A percentile compares a stretch with the other conserved stretches of the same genome.
phyloP scores from a whole-genome alignment of 2,888 invertebrate species.

The Spodoptera littoralis region DNA sequence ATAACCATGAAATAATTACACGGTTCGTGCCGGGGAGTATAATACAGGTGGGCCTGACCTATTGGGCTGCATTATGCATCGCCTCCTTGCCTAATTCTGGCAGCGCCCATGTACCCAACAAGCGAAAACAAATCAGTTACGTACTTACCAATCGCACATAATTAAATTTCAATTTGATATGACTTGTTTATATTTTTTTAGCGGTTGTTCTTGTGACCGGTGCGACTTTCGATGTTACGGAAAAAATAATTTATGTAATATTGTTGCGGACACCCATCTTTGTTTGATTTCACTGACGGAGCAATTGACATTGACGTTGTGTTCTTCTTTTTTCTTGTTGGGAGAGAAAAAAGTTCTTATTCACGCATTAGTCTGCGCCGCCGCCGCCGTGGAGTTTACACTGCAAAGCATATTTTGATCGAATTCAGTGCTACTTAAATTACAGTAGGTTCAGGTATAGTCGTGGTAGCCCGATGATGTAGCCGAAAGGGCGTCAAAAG shows the following conservation, averaged over 20 bases:
- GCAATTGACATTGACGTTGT: constrained; percentile 31
- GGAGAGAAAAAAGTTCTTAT: constrained; percentile 19
- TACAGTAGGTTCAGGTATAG: too few species aligned
- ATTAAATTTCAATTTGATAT: constrained; percentile 11
- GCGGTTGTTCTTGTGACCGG: not conserved
- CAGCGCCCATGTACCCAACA: not conserved
- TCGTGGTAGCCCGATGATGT: too few species aligned
- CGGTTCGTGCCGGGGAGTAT: too few species aligned
- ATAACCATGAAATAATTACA: too few species aligned
- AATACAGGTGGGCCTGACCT: too few species aligned
- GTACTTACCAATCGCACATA: constrained; percentile 70
- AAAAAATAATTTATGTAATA: constrained; percentile 26
- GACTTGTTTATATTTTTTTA: constrained; percentile 5
- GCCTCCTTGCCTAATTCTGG: too few species aligned
- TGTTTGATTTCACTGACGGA: constrained; percentile 18
- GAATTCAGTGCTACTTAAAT: too few species aligned
- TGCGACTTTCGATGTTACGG: constrained; percentile 9
- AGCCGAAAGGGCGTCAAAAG: too few species aligned
- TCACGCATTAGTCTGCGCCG: too few species aligned
- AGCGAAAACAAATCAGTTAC: not conserved
- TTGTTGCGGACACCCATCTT: constrained; percentile 33
- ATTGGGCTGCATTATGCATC: too few species aligned
- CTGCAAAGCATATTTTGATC: constrained; percentile 51
- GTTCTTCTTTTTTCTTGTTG: constrained; percentile 41
- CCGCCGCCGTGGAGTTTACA: constrained; percentile 61